Evolutionary conservation across 2,797 vertebrate genomes (phyloP), one percentile per base, ranked within the genome.

Genomic region (Erpetoichthys calabaricus): DNA sequence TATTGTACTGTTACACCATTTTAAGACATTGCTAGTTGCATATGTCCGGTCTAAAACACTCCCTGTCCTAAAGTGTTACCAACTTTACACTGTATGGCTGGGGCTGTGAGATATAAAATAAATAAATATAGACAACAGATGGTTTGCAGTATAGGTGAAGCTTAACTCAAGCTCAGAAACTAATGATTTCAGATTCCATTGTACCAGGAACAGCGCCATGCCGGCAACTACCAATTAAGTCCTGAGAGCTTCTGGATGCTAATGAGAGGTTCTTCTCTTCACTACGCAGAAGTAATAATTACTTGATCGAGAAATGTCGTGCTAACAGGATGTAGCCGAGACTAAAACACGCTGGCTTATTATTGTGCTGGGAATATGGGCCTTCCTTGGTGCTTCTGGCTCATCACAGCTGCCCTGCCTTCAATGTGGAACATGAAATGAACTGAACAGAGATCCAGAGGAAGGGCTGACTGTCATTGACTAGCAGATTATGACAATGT

Each of bases 111-210:
- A 25, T 25, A 25, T 25, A 6, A 49, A 49, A 49, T 7, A 49
- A 3, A 49, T 7, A n/a, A 49, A 7, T 7, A 49, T n/a, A 49
- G 47, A 49, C 47, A 49, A n/a, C 47, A 49, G 47, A 49, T 49
- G 47, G 47, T 49, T n/a, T 6, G 7, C 47, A 49, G n/a, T 49
- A n/a, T 49, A 49, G 47, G 47, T 49, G 47, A 49, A 49, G 47
- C 47, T 4, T 49, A 67, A 72, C 72, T 61, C 52, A 57, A 67
- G 51, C 43, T 60, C 47, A 57, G 60, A 54, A 3, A 52, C 65
- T 69, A 68, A 72, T 68, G 55, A 61, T 7, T 41, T 42, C 63
- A 60, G 60, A 67, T 64, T 59, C 60, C 61, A 44, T 67, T 69
- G 4, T 58, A 25, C 49, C 41, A 65, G 61, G 44, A 45, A 63